These are phyloP conservation scores for Pristionchus exspectatus DNA, from an alignment of 2,888 invertebrate species.

Conservation along the genomic window DNA sequence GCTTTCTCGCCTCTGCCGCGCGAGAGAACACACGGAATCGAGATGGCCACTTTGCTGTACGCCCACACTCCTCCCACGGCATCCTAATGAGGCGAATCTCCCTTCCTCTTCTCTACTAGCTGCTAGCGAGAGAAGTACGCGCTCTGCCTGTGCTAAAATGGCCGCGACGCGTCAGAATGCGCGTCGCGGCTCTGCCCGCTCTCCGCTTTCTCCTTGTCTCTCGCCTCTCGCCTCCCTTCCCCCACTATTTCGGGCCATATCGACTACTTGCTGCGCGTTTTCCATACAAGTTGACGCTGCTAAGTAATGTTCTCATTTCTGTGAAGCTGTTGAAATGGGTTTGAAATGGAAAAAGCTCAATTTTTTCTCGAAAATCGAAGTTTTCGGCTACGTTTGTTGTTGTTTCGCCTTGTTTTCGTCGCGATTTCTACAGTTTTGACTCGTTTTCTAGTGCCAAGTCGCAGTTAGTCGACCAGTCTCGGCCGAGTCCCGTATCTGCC, in stretches of 20 bases:
- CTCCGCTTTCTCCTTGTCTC: neutral
- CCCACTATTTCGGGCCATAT: conserved; percentile 20
- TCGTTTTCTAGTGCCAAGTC: neutral
- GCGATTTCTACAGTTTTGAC: neutral
- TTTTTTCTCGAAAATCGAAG: neutral
- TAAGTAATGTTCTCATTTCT: neutral
- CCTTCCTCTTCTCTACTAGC: neutral
- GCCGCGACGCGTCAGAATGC: conserved; percentile 7
- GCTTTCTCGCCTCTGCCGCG: neutral
- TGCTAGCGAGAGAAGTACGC: neutral
- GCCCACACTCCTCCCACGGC: neutral
- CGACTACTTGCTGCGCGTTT: conserved; percentile 27
- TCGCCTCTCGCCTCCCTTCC: neutral
- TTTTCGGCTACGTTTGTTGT: neutral
- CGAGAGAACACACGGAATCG: neutral
- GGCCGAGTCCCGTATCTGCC: neutral
- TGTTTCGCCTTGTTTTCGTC: neutral
- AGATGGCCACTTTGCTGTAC: neutral
- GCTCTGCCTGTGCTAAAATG: neutral
- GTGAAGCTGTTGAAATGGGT: neutral
- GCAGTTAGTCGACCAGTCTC: neutral
- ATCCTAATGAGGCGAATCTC: conserved; percentile 8
- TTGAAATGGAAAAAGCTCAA: neutral
- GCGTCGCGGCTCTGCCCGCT: neutral
- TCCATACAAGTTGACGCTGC: neutral